phyloP scores from a whole-genome alignment of 2,888 invertebrate species.

The Salticus scenicus region DNA sequence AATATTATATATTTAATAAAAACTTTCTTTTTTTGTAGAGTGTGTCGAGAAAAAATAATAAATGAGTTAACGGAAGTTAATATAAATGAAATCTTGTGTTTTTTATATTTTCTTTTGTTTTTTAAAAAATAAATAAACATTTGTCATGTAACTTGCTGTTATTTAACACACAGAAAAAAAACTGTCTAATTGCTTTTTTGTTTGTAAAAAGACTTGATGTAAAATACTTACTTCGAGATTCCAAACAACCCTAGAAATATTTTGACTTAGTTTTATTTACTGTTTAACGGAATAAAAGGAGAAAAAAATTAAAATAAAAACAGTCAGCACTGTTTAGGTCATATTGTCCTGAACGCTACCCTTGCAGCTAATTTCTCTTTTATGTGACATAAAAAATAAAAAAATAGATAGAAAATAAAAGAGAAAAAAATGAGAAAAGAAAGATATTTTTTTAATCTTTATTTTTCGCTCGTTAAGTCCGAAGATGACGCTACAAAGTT shows the following conservation, averaged over 20 bases:
- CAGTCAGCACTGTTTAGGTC: conserved; percentile 49
- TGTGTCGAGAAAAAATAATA: too few relatives aligned
- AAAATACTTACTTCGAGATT: conserved; percentile 45
- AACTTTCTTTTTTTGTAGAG: too few relatives aligned
- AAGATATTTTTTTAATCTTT: conserved; percentile 20
- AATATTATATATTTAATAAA: too few relatives aligned
- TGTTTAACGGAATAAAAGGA: conserved; percentile 21
- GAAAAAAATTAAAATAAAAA: conserved; percentile 32
- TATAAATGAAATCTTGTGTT: too few relatives aligned
- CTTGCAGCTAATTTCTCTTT: conserved; percentile 49
- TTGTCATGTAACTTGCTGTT: conserved; percentile 12
- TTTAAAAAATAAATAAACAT: too few relatives aligned
- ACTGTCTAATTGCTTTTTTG: conserved; percentile 44
- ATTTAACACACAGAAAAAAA: too few relatives aligned
- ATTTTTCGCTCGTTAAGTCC: conserved; percentile 46
- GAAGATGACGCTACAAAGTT: conserved; percentile 49
- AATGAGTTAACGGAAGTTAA: too few relatives aligned
- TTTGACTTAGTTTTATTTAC: conserved; percentile 9
- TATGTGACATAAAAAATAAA: conserved; percentile 48
- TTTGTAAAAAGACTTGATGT: conserved; percentile 41
- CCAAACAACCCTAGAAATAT: conserved; percentile 2
- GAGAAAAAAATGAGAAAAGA: conserved; percentile 19
- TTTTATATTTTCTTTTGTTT: too few relatives aligned
- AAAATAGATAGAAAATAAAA: too few relatives aligned
- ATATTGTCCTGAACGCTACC: conserved; percentile 36